phyloP scores from a whole-genome alignment of 2,888 invertebrate genomes.

The Copidosoma aretas region DNA sequence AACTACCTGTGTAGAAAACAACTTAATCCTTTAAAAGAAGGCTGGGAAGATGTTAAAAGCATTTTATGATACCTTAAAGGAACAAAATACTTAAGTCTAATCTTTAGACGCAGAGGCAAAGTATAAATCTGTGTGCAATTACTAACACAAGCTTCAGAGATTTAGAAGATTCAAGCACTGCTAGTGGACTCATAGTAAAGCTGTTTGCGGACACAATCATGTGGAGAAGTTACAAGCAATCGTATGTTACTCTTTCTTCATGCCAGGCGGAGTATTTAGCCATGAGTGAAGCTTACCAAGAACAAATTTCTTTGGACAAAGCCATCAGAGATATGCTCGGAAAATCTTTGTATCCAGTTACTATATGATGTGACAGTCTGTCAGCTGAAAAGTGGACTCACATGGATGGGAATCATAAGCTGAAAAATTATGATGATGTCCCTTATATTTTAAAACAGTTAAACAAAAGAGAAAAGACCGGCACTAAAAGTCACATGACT shows the following conservation, averaged over 20 bases:
- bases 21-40: slow-evolving; percentile 31
- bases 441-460: too few relatives aligned
- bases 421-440: neutral
- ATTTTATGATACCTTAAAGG: slow-evolving; percentile 36
- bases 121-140: slow-evolving; percentile 40
- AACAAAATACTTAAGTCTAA: slow-evolving; percentile 29
- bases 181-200: slow-evolving; percentile 35
- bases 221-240: slow-evolving; percentile 44
- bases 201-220: slow-evolving; percentile 36
- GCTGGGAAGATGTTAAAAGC: slow-evolving; percentile 38
- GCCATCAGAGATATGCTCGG: neutral
- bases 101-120: slow-evolving; percentile 20
- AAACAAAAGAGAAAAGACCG: too few relatives aligned
- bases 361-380: neutral
- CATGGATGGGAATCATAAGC: neutral
- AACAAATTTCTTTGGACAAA: neutral
- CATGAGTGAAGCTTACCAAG: neutral
- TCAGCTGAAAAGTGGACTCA: neutral
- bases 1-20: slow-evolving; percentile 33
- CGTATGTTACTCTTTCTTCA: neutral
- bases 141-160: slow-evolving; percentile 45
- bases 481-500: too few relatives aligned
- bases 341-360: neutral
- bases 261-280: neutral
- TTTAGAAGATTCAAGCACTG: slow-evolving; percentile 39